Percentiles rank a stretch among this genome's conserved stretches.
Evolutionary conservation across 2,888 invertebrate species (phyloP).

Genomic region (Penaeus monodon): DNA sequence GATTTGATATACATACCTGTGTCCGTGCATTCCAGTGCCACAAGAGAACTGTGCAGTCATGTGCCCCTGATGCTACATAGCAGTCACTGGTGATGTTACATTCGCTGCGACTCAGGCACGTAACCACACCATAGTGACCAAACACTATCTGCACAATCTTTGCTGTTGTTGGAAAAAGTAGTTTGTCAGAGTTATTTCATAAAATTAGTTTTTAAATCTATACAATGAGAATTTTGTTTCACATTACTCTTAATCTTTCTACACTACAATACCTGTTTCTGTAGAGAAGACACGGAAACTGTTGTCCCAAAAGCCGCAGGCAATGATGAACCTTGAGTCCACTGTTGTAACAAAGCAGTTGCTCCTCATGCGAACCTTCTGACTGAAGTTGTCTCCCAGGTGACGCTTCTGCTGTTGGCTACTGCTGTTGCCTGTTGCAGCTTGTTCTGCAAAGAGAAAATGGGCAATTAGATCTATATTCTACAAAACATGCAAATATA

Average conservation of each 20-base stretch:
- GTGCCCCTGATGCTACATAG: conserved; percentile 97
- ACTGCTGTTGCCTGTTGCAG: conserved; percentile 51
- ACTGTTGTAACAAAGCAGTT: conserved; percentile 98
- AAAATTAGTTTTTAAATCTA: no score
- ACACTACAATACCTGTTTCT: conserved; percentile 82
- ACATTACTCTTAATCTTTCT: background rate
- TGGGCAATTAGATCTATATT: no score
- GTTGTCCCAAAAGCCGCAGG: conserved; percentile 99
- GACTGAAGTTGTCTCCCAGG: conserved; percentile 98
- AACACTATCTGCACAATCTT: conserved; percentile 98
- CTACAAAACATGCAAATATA: background rate
- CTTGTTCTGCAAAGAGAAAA: conserved; percentile 54
- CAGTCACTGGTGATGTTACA: conserved; percentile 99
- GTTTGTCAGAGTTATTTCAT: background rate
- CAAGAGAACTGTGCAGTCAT: conserved; percentile 96
- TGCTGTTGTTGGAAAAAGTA: conserved; percentile 74
- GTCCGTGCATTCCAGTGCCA: conserved; percentile 99
- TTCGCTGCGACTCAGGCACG: conserved; percentile 96
- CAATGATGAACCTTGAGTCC: conserved; percentile 90
- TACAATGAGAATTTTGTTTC: no score
- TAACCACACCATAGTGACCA: conserved; percentile 98
- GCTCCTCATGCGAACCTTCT: conserved; percentile 90
- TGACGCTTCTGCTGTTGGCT: conserved; percentile 80
- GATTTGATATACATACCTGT: conserved; percentile 72
- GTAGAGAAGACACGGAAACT: conserved; percentile 98